Base-by-base conservation (phyloP, 1,140 invertebrate species). In the Bombus haemorrhoidalis region DNA sequence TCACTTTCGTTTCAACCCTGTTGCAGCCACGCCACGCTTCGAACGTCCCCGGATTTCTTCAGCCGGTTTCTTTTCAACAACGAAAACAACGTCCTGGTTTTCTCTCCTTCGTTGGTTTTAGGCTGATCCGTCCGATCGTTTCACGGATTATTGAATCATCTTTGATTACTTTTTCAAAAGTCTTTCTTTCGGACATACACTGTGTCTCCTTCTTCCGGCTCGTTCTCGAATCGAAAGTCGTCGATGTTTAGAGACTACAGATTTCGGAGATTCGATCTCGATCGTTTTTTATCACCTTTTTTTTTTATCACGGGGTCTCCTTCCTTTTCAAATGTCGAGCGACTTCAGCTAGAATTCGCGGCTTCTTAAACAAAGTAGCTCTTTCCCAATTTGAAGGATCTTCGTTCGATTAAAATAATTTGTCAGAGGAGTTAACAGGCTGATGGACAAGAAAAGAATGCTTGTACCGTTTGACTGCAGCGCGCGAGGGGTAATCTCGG, bases 1-100 rank as follows among this genome's bases (percentile, higher is more conserved):
- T 90, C 85, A 43, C 88, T 92, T 92, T 91, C 89, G 89, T 90
- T 81, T 57, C 84, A 87, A 75, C 88, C 82, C 57, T 43, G 92
- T 87, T 89, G 88, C 87, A 87, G 87, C 88, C 90, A 87, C 86
- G 83, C 47, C 59, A 41, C 75, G 34, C 74, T 71, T 10, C 37
- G 43, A 53, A 22, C 41, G 37, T 74, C n/a, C 8, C 2, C 28
- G 43, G 43, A 43, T 85, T 59, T 34, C 73, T 66, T 34, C 8
- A 62, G 57, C 43, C 6, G 9, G 9, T 59, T 22, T 37, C 43
- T 37, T 28, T 57, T 37, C 62, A 32, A 62, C 75, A 8, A 8
- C 47, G 18, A 8, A 53, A 53, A 53, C 47, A 77, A 59, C 75
- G 5, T 62, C 37, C n/a, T 13, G 57, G 9, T 32, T 53, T 53